Evolutionary conservation across 2,888 invertebrate genomes (phyloP), one percentile per base, ranked within the genome.

Genomic region (Diplazon laetatorius): DNA sequence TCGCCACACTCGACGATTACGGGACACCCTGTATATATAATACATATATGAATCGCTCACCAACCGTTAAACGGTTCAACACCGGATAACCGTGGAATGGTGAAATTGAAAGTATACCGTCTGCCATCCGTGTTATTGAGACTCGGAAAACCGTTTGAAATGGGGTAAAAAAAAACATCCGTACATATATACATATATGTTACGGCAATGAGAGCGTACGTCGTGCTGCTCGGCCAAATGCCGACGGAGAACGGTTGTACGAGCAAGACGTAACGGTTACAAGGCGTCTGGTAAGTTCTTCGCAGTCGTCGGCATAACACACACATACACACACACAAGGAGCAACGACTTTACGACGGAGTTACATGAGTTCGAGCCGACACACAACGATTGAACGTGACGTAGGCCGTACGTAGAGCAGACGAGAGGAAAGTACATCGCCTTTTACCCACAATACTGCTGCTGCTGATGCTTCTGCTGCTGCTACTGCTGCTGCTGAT

Each of bases 101-200:
- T 76, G 82, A 85, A 84, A 85, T 63, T 60, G 82, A 85, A 84
- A 83, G 83, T 81, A 62, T n/a, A n/a, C 75, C 60, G 44, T 44
- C 68, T 25, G 42, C 71, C 30, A 30, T n/a, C 52, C 39, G 35
- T 59, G 48, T 46, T 60, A 70, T 35, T 39, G 52, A 42, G 18
- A 60, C 52, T 10, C 25, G 52, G 42, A 72, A 63, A 52, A 72
- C 71, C 6, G 14, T 37, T 44, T 44, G 55, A 55, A 30, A 42
- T 62, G 42, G n/a, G n/a, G 30, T 71, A 44, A 65, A 63, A 57
- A 46, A 37, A n/a, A n/a, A n/a, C n/a, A n/a, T n/a, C n/a, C n/a
- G n/a, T n/a, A n/a, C n/a, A n/a, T n/a, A n/a, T n/a, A n/a, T n/a
- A n/a, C n/a, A n/a, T n/a, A n/a, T n/a, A n/a, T n/a, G n/a, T 10